A percentile compares a stretch with the other conserved stretches of the same genome.
Evolutionary conservation across 1,140 invertebrate genomes (phyloP).

Genomic region (Diorhabda elongata): DNA sequence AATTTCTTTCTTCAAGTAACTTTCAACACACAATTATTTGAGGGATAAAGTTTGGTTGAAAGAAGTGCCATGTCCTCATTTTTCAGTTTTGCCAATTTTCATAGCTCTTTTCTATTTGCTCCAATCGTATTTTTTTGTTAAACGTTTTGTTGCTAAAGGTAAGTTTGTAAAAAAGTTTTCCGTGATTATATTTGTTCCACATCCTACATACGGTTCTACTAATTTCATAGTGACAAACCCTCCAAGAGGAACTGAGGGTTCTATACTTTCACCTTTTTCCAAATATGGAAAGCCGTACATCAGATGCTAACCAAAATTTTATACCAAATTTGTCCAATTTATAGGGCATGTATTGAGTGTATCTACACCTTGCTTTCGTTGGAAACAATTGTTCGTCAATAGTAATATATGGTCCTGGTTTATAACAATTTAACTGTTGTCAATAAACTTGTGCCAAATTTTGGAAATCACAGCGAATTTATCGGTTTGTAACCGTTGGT

Average conservation of each 20-base stretch:
- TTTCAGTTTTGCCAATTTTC: too few relatives aligned
- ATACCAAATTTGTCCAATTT: neutral
- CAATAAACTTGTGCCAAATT: too few relatives aligned
- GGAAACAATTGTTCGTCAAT: too few relatives aligned
- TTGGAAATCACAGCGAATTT: too few relatives aligned
- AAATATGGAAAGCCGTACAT: neutral
- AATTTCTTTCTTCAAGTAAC: neutral
- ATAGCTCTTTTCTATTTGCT: neutral
- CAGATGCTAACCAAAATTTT: slow-evolving; percentile 5
- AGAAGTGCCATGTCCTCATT: too few relatives aligned
- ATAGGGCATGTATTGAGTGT: neutral
- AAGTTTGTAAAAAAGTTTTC: neutral
- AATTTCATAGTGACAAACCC: too few relatives aligned
- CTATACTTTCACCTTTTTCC: neutral
- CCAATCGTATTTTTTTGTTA: slow-evolving; percentile 3
- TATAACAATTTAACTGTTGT: too few relatives aligned
- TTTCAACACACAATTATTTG: neutral
- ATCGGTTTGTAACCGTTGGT: too few relatives aligned
- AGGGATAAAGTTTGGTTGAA: neutral
- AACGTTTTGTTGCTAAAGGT: neutral
- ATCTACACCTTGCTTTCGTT: neutral
- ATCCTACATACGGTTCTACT: too few relatives aligned
- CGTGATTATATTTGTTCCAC: neutral
- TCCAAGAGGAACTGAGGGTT: neutral
- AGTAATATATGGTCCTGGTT: too few relatives aligned